Base-by-base conservation (phyloP, 2,888 invertebrate species). In the Nasonia oneida region DNA sequence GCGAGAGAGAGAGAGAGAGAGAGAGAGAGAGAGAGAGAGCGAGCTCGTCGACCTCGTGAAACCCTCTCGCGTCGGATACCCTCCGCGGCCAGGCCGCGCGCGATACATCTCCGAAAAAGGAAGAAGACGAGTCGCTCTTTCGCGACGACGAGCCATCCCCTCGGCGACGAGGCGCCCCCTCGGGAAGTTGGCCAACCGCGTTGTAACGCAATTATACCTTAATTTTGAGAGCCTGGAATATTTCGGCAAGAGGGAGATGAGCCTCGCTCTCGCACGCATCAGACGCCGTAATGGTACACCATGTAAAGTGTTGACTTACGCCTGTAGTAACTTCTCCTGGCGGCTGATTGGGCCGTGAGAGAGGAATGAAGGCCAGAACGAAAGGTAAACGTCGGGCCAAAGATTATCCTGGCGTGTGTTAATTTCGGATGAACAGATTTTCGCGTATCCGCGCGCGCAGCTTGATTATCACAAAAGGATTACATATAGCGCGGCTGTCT, bases 131-230 rank as follows among this genome's bases (percentile, higher is more conserved):
- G n/a, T 23, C 47, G n/a, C 23, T 10, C 47, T 10, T 14, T n/a
- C n/a, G 61, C 37, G 37, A 61, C 14, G 50, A 12, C 14, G 50
- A 12, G 18, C 29, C 42, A 12, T 29, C 79, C 47, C 67, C 18
- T n/a, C 37, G 37, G 23, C 23, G 14, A 14, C 42, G 42, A n/a
- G 5, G 29, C 39, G 18, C 39, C 78, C 64, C 64, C 64, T 77
- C 14, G 78, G 70, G 50, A 79, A 79, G 67, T 70, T 79, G 33
- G 67, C 47, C 64, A 88, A 89, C 86, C 88, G 82, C 84, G 87
- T 88, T 88, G 85, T 88, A 88, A 88, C 87, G 88, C 87, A 89
- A 90, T 90, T 89, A 89, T 87, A 88, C 87, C 89, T 89, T 89
- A 89, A 90, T 90, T 90, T 89, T 87, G 87, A 6, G 87, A 85